These are phyloP conservation scores for Phaethon lepturus DNA, from an alignment of 2,113 vertebrate species.

Conservation along the genomic window DNA sequence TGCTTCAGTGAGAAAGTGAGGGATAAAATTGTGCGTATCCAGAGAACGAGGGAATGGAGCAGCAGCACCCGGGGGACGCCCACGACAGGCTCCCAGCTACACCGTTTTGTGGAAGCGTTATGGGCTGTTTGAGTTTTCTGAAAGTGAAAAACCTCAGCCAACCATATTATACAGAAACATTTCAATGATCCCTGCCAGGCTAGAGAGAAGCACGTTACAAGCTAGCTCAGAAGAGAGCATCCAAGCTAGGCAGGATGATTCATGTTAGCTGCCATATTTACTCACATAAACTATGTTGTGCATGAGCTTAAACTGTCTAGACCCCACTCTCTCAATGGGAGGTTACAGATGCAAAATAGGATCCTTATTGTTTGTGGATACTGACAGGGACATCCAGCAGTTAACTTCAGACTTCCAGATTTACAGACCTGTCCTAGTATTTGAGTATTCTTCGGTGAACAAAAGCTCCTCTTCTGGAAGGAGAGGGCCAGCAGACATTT, in stretches of 20 bases:
- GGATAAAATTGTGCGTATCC: background rate
- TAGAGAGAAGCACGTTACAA: background rate
- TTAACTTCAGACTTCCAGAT: background rate
- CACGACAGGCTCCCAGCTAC: background rate
- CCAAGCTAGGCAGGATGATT: background rate
- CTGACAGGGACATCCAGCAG: background rate
- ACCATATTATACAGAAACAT: too few species aligned
- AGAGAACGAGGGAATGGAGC: rapidly evolving
- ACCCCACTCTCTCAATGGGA: background rate
- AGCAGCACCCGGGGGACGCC: background rate
- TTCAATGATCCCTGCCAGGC: background rate
- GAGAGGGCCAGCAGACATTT: background rate
- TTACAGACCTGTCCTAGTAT: background rate
- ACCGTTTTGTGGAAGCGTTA: rapidly evolving
- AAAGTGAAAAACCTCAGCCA: background rate
- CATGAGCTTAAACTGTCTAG: background rate
- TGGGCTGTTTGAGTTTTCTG: background rate
- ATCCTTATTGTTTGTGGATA: background rate
- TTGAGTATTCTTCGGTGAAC: background rate
- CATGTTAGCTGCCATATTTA: rapidly evolving
- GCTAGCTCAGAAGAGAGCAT: background rate
- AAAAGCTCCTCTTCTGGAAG: background rate
- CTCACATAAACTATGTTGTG: rapidly evolving
- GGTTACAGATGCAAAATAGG: background rate
- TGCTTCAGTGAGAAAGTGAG: background rate